phyloP scores from a whole-genome alignment of 2,888 invertebrate genomes.

The Cantharis nigra region DNA sequence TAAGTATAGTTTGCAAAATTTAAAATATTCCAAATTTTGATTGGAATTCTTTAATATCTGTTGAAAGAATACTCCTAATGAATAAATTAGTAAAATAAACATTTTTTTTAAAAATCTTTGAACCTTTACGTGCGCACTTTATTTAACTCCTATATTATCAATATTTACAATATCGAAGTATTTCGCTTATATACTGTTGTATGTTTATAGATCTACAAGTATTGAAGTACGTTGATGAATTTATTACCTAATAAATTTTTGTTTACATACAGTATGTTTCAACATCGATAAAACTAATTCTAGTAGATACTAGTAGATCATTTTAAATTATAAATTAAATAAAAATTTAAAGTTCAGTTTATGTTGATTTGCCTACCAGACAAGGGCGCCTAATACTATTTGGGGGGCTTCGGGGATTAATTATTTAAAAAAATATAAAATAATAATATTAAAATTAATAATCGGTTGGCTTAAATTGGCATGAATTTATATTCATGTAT shows the following conservation, averaged over 20 bases:
- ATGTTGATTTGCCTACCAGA: no score
- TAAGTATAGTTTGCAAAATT: no score
- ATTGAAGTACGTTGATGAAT: background rate
- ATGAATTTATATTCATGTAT: no score
- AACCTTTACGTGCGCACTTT: background rate
- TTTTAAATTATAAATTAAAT: background rate
- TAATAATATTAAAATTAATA: no score
- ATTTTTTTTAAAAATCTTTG: background rate
- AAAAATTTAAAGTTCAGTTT: no score
- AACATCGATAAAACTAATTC: background rate
- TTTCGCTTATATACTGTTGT: background rate
- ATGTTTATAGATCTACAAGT: background rate
- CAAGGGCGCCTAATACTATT: no score
- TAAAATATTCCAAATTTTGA: no score
- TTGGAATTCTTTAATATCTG: background rate
- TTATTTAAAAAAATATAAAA: no score
- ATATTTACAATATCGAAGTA: background rate
- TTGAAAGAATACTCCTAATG: background rate
- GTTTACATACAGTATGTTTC: background rate
- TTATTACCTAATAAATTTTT: background rate
- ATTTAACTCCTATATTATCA: background rate
- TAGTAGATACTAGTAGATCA: background rate
- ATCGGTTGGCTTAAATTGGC: no score
- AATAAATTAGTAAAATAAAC: background rate
- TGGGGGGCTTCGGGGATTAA: no score